Base-by-base conservation (phyloP, 2,888 invertebrate genomes). In the Drosophila paucipuncta region DNA sequence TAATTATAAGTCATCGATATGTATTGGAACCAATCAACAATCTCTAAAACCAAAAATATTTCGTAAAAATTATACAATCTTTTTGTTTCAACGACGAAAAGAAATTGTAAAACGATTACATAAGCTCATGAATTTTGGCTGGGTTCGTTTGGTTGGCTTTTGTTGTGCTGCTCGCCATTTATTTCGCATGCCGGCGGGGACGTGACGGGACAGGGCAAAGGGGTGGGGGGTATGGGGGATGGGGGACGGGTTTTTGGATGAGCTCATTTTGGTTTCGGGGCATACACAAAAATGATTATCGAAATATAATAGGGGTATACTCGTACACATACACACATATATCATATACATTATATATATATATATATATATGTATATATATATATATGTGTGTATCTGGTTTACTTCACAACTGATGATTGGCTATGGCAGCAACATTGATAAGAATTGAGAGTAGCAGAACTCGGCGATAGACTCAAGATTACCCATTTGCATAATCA, bases 1-100 rank as follows among this genome's bases (percentile, higher is more conserved):
- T 92, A 91, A 92, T 91, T 91, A 85, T 87, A 81, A 81, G 82
- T 89, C 74, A 62, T 72, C 53, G 41, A 62, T 70, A 53, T 61
- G 35, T 50, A 57, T 53, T 54, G 13, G 18, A 49, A 52, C 37
- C 60, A 50, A 67, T 55, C 55, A 49, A 52, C 60, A 67, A 66
- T 76, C 72, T 16, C 13, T 9, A 9, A 25, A 31, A 22, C 22
- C 53, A 4, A n/a, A 68, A 65, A 68, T 37, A 63, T 90, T 86
- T 89, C 81, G 72, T 77, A 50, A 73, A 73, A 71, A 60, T 80
- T 86, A 88, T 80, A 85, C 72, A 89, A 85, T 60, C 63, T 54
- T 47, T 39, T 11, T 41, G 49, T 47, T 47, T 47, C 16, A 25
- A 25, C 43, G 11, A 52, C 41, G 10, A 39, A 68, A 61, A 54